Evolutionary conservation across 2,797 vertebrate genomes (phyloP).

Genomic region (Tapirus indicus): DNA sequence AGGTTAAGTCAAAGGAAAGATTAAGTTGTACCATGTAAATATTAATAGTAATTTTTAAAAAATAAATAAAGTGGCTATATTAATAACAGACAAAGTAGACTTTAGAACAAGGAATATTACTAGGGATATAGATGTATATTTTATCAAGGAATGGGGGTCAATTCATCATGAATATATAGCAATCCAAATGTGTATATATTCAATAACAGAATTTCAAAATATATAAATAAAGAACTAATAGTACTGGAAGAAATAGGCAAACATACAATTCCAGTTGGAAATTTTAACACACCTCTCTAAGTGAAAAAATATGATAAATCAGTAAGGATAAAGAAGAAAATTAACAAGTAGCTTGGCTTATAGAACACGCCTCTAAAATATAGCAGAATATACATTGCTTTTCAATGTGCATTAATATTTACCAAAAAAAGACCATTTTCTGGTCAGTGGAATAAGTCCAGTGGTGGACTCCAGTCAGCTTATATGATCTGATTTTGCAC

Average conservation of each 20-base stretch:
- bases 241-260: too few species aligned
- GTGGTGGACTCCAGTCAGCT: rapidly evolving
- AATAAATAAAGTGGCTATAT: not conserved
- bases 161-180: not conserved
- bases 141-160: not conserved
- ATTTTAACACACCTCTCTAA: too few species aligned
- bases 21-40: not conserved
- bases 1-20: not conserved
- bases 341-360: not conserved
- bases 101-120: not conserved
- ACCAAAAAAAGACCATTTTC: too few species aligned
- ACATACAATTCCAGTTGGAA: too few species aligned
- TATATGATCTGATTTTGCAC: not conserved
- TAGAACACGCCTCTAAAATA: not conserved
- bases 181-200: not conserved
- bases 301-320: not conserved
- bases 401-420: not conserved
- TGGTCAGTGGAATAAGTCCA: too few species aligned
- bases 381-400: not conserved
- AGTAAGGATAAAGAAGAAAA: not conserved
- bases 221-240: too few species aligned
- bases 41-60: not conserved
- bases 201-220: too few species aligned
- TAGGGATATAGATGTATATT: not conserved
- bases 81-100: not conserved